Percentiles rank a stretch among this genome's conserved stretches.
Evolutionary conservation across 1,140 invertebrate genomes (phyloP).

Genomic region (Glomeris maerens): DNA sequence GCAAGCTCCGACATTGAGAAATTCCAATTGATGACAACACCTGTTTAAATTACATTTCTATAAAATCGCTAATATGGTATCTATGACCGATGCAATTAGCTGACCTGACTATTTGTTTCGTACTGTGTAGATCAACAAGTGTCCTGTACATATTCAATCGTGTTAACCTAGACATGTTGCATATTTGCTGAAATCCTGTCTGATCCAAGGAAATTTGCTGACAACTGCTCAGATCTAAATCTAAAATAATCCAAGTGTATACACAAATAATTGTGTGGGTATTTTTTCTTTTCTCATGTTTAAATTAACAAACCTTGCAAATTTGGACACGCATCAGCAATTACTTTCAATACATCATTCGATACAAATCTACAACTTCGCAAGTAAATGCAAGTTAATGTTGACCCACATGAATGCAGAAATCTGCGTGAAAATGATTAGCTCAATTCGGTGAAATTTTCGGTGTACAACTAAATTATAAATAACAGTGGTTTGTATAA

Average conservation of each 20-base stretch:
- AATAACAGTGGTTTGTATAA: neutral
- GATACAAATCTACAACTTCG: constrained; percentile 62
- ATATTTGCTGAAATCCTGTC: constrained; percentile 43
- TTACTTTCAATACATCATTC: constrained; percentile 41
- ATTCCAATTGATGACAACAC: constrained; percentile 23
- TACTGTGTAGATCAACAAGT: constrained; percentile 33
- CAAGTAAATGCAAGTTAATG: constrained; percentile 51
- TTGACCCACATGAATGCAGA: constrained; percentile 44
- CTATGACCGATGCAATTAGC: no score
- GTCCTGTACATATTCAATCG: constrained; percentile 61
- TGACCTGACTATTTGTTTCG: no score
- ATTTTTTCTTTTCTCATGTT: no score
- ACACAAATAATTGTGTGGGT: no score
- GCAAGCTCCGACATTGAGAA: constrained; percentile 30
- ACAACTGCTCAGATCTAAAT: constrained; percentile 50
- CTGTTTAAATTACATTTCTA: constrained; percentile 22
- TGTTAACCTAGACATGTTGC: constrained; percentile 46
- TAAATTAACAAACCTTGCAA: constrained; percentile 51
- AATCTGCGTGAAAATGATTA: constrained; percentile 43
- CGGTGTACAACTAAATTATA: constrained; percentile 12
- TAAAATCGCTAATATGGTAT: no score
- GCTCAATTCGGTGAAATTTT: constrained; percentile 14
- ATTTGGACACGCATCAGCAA: constrained; percentile 46
- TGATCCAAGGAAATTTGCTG: constrained; percentile 32
- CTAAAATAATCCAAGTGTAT: constrained; percentile 31